Base-by-base conservation (phyloP, 2,888 invertebrate species). In the Anoplius nigerrimus region DNA sequence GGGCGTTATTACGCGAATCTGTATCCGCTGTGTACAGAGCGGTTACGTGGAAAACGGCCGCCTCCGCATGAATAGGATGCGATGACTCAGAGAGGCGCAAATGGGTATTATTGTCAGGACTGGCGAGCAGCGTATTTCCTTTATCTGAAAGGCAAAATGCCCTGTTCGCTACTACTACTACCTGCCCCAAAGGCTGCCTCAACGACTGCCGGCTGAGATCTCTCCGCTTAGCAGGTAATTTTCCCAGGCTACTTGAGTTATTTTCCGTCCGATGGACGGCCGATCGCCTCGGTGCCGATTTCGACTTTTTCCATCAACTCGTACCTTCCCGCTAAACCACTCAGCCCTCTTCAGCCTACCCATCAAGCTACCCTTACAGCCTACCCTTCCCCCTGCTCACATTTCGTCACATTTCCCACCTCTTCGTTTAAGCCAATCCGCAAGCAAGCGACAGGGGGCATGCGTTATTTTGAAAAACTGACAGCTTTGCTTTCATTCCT, bases 31-130 rank as follows among this genome's bases (percentile, higher is more conserved):
- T 59, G 22, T 22, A 34, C 3, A 55, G 20, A 21, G 2, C 27
- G 13, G 34, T 53, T 21, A 21, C 20, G 2, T 24, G 27, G 64
- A 60, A 64, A 64, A 53, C 16, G 52, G 64, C 59, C 43, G 42
- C 34, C 48, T 61, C 1, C 18, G 53, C 48, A 48, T 61, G 43
- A 34, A 65, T 34, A 66, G 24, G n/a, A 11, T 11, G 43, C 55
- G 55, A 34, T 66, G 55, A 61, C 24, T 66, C 66, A 61, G 11
- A 21, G 3, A 55, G 42, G 55, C 55, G 48, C 60, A 45, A 61
- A 66, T 61, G 66, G 18, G 60, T 34, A 55, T 61, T 18, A 61
- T 42, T 20, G 64, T 20, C 11, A 61, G 34, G 22, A 60, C 20
- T 24, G 53, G 5, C 5, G 4, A 46, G 8, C 43, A 2, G 18